phyloP scores from a whole-genome alignment of 2,113 vertebrate species.

The Hippoglossus stenolepis region DNA sequence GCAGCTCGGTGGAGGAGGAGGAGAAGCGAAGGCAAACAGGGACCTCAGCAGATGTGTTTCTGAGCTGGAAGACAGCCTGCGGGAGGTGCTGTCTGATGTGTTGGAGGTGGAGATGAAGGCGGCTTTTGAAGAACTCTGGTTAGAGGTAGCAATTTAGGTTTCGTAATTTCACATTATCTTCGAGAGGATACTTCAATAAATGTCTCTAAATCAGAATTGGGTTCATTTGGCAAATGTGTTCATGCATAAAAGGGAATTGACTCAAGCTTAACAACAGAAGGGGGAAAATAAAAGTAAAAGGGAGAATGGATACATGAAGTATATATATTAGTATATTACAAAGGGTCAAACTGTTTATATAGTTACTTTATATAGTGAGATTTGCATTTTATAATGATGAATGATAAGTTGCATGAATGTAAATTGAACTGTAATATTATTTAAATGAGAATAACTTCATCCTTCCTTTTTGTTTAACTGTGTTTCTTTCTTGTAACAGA shows the following conservation, averaged over 20 bases:
- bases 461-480: neutral
- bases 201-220: neutral
- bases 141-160: constrained; percentile 81
- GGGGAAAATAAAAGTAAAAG: too few species aligned
- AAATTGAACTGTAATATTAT: too few species aligned
- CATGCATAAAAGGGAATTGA: neutral
- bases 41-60: constrained; percentile 75
- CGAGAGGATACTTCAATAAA: neutral
- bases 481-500: constrained; percentile 72
- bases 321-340: neutral
- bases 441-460: too few species aligned
- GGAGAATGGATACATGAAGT: too few species aligned
- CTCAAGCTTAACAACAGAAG: too few species aligned
- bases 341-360: too few species aligned
- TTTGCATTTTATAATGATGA: neutral
- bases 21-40: neutral
- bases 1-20: neutral
- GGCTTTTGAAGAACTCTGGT: constrained; percentile 88
- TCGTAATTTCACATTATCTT: neutral
- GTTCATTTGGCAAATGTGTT: neutral
- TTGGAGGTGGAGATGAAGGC: constrained; percentile 93
- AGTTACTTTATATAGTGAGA: too few species aligned
- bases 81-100: constrained; percentile 87
- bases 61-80: constrained; percentile 86
- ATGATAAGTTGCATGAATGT: neutral